Conservation (phyloP, 1,140 invertebrate species). For the Magallana ariakensis region DNA sequence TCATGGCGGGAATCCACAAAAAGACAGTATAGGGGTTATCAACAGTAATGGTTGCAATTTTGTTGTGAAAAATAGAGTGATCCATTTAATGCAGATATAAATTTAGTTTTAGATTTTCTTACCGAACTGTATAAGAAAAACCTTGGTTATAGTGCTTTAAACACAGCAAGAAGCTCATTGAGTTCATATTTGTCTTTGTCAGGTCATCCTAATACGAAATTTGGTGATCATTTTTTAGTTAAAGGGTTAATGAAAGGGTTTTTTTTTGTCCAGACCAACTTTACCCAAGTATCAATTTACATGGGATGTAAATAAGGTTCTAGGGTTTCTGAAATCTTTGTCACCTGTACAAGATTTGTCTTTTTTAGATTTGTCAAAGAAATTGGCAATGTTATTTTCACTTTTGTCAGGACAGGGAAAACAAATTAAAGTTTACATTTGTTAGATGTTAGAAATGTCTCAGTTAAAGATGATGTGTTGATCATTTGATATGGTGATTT, state of each 20-base stretch:
- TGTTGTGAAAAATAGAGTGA: constrained; percentile 44
- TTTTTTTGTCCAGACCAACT: constrained; percentile 34
- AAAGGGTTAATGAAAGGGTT: background rate
- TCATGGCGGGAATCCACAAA: constrained; percentile 50
- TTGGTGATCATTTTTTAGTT: constrained; percentile 37
- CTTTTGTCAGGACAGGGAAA: constrained; percentile 8
- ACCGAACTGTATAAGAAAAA: background rate
- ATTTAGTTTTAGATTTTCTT: constrained; percentile 15
- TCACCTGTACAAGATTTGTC: background rate
- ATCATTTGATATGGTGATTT: constrained; percentile 16
- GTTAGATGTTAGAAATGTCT: constrained; percentile 29
- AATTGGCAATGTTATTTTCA: constrained; percentile 12
- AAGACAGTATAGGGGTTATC: constrained; percentile 48
- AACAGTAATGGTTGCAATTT: constrained; percentile 47
- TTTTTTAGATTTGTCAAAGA: background rate
- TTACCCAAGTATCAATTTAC: constrained; percentile 5
- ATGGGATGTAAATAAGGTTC: constrained; percentile 43
- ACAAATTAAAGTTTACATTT: constrained; percentile 21
- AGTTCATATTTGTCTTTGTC: constrained; percentile 14
- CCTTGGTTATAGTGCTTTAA: constrained; percentile 32
- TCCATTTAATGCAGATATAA: constrained; percentile 30
- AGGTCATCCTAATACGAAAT: background rate
- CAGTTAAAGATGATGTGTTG: background rate
- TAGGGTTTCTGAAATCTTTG: constrained; percentile 11
- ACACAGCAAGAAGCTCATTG: constrained; percentile 37